These are phyloP conservation scores for Catharus ustulatus DNA, from an alignment of 2,797 vertebrate species.

Conservation along the genomic window DNA sequence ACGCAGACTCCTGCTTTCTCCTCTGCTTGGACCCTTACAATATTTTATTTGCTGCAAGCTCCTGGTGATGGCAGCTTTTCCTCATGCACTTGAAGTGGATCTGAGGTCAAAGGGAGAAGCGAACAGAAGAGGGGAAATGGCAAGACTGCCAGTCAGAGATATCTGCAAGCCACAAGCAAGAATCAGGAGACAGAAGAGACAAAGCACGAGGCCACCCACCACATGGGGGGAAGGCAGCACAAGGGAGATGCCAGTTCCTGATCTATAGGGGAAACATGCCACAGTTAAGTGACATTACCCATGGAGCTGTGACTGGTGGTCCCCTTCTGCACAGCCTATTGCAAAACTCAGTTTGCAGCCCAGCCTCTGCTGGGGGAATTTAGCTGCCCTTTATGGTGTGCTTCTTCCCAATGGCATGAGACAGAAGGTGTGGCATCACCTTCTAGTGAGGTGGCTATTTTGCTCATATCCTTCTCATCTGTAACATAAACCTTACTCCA, in stretches of 20 bases:
- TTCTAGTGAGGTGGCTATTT: neutral
- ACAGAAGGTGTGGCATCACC: neutral
- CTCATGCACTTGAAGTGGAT: neutral
- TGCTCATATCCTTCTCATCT: neutral
- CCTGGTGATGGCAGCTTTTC: neutral
- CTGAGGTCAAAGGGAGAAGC: neutral
- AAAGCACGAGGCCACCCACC: neutral
- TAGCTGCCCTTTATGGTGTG: neutral
- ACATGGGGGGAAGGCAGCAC: neutral
- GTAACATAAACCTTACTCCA: neutral
- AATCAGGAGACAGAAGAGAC: neutral
- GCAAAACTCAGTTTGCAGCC: neutral
- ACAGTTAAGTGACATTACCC: neutral
- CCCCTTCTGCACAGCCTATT: neutral
- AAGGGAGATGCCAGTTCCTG: neutral
- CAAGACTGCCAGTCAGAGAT: neutral
- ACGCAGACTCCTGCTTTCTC: neutral
- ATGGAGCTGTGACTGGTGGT: neutral
- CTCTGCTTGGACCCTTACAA: neutral
- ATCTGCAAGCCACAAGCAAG: neutral
- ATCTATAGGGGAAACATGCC: neutral
- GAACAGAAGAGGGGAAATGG: neutral
- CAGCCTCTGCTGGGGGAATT: neutral
- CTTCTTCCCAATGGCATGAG: neutral
- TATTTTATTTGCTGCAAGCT: neutral